Evolutionary conservation across 2,797 vertebrate genomes (phyloP).

Genomic region (Crax fasciolata): DNA sequence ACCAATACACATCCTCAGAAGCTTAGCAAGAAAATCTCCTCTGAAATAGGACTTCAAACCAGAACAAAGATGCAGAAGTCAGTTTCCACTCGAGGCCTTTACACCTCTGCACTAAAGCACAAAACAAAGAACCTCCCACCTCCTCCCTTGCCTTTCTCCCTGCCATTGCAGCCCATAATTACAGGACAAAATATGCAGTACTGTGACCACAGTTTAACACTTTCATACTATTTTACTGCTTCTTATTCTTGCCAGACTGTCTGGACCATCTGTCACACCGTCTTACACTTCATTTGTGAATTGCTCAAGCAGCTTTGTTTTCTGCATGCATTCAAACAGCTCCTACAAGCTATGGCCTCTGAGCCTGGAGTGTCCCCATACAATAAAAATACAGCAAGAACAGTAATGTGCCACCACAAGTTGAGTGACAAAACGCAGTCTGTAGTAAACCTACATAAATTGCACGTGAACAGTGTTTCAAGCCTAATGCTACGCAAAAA

Average conservation of each 20-base stretch:
- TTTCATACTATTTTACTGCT: neutral
- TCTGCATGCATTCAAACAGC: neutral
- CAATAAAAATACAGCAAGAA: neutral
- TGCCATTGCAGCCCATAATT: neutral
- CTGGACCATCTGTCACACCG: constrained; percentile 28
- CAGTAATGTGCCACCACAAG: accelerated
- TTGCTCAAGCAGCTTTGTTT: constrained; percentile 33
- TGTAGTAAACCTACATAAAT: neutral
- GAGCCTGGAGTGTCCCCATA: neutral
- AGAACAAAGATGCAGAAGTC: neutral
- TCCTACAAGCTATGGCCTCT: neutral
- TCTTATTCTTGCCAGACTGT: constrained; percentile 23
- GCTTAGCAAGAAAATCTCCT: neutral
- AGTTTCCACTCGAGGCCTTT: neutral
- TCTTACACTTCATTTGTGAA: constrained; percentile 53
- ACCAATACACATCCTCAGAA: neutral
- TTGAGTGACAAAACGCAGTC: accelerated
- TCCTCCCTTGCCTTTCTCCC: neutral
- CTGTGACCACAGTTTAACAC: neutral
- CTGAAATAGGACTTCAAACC: neutral
- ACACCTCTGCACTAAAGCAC: neutral
- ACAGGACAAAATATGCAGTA: neutral
- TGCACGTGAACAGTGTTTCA: accelerated
- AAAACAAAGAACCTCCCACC: neutral
- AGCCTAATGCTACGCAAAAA: neutral